A percentile compares a stretch with the other conserved stretches of the same genome.
Evolutionary conservation across 2,888 invertebrate genomes (phyloP).

Genomic region (Alsophila aescularia): DNA sequence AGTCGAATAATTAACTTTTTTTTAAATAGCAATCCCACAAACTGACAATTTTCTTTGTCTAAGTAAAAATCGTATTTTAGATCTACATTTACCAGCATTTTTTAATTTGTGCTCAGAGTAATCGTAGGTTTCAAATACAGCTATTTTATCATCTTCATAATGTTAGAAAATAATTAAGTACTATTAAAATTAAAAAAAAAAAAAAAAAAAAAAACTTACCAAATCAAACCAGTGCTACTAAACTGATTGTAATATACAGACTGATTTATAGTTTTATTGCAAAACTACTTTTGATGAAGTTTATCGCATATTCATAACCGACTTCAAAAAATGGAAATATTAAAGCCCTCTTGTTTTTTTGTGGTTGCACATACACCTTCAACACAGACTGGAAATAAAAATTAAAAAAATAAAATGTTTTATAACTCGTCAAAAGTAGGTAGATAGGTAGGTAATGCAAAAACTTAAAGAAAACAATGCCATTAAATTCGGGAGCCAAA

Average conservation of each 20-base stretch:
- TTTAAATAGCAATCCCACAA: too few species aligned
- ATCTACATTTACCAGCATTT: neutral
- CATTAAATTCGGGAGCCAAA: conserved; percentile 34
- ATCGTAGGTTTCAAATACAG: neutral
- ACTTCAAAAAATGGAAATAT: neutral
- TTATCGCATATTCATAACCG: neutral
- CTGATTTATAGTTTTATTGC: conserved; percentile 18
- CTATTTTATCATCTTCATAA: conserved; percentile 13
- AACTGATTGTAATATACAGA: conserved; percentile 16
- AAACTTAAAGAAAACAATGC: neutral
- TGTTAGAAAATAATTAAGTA: neutral
- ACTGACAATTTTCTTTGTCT: too few species aligned
- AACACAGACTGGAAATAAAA: too few species aligned
- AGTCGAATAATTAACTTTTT: too few species aligned
- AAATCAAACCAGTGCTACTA: conserved; percentile 11
- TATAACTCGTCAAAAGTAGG: neutral
- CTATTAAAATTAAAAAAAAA: neutral
- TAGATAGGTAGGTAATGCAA: neutral
- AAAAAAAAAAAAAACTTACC: neutral
- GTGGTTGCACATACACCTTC: too few species aligned
- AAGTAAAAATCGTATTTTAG: too few species aligned
- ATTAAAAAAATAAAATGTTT: too few species aligned
- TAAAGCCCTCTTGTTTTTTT: too few species aligned
- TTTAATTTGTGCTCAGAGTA: neutral
- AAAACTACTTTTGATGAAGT: neutral